Evolutionary conservation across 1,140 invertebrate genomes (phyloP), one percentile per base, ranked within the genome.

Genomic region (Laodelphax striatellus): DNA sequence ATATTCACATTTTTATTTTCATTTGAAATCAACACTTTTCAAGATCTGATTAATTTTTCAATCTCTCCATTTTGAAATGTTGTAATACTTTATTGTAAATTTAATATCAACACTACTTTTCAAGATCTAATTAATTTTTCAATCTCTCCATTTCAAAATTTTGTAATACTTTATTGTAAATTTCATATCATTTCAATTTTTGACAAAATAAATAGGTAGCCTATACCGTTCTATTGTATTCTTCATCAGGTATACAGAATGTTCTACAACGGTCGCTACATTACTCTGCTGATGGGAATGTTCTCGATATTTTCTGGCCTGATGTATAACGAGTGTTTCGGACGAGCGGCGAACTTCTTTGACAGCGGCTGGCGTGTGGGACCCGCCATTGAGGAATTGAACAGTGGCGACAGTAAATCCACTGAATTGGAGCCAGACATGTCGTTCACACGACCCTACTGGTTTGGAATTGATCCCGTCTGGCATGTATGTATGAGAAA

Each of bases 311-410:
- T 58, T 28, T 52, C 61, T 83, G 28, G 92, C 92, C 68, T 91
- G 13, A 81, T 93, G 64, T 93, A 93, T 73, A 93, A 92, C 68
- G 90, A 92, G 70, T 73, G 87, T 16, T 92, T 91, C 70, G 85
- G 86, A 6, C 90, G 89, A 66, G 84, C 87, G 0, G 65, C 90
- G 44, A 92, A 90, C 64, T 76, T 92, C 21, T 92, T 93, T 72
- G 88, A 86, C 0, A 85, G 83, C 9, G 77, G 77, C 41, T 93
- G 87, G 87, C 68, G 64, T 21, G 81, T 78, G 63, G 72, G 74
- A 17, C 77, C 77, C 44, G 78, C 79, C 61, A 73, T 74, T 66
- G 24, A 67, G 55, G 9, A 70, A 70, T 21, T 73, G 67, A 70
- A 71, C 31, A 64, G 28, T 38, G 44, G 64, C 21, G 68, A 68